Percentiles rank a stretch among this genome's conserved stretches.
Evolutionary conservation across 2,888 invertebrate genomes (phyloP).

Genomic region (Lasius fuliginosus): DNA sequence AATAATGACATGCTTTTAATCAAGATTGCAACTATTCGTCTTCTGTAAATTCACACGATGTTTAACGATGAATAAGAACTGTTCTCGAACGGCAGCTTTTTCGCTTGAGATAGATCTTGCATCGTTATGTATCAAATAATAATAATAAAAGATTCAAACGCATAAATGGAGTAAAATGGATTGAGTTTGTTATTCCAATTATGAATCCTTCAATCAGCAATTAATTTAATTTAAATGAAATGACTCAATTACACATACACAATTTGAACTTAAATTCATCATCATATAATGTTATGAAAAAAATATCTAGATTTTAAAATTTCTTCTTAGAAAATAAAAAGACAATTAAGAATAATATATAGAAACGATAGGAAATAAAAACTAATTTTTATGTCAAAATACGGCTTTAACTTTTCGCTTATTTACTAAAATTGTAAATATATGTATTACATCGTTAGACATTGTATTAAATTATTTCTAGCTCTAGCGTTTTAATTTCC

Average conservation of each 20-base stretch:
- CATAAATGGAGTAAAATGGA: neutral
- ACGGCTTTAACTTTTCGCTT: neutral
- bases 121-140: neutral
- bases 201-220: neutral
- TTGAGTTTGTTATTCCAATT: neutral
- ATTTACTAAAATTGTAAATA: conserved; percentile 1
- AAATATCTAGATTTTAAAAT: neutral
- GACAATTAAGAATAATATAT: neutral
- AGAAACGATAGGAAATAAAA: neutral
- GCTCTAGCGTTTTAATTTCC: neutral
- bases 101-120: neutral
- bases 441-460: neutral
- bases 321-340: neutral
- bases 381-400: neutral
- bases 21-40: conserved; percentile 4
- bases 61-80: neutral
- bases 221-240: neutral
- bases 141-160: neutral
- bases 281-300: neutral
- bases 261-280: conserved; percentile 9
- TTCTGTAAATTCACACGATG: neutral
- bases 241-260: neutral
- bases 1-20: conserved; percentile 41
- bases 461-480: neutral
- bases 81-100: neutral